Percentiles rank a stretch among this genome's conserved stretches.
phyloP scores from a whole-genome alignment of 2,888 invertebrate species.

The Plagodis dolabraria region DNA sequence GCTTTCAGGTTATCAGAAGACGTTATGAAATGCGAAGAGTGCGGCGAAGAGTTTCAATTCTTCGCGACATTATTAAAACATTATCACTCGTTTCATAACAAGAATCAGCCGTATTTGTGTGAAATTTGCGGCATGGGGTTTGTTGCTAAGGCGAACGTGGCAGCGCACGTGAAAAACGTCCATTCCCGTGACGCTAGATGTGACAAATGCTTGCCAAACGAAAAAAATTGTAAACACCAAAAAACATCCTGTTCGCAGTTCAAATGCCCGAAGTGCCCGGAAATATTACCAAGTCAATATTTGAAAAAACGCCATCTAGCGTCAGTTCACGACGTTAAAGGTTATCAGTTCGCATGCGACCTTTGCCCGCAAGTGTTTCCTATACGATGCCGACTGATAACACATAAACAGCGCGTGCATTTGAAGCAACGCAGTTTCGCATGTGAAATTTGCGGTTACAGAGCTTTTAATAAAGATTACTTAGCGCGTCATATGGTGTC shows the following conservation, averaged over 20 bases:
- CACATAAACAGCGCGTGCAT: slow-evolving; percentile 66
- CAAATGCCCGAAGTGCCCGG: slow-evolving; percentile 67
- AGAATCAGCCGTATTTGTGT: slow-evolving; percentile 52
- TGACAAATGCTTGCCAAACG: slow-evolving; percentile 42
- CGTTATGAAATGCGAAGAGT: slow-evolving; percentile 55
- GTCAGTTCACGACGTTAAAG: slow-evolving; percentile 63
- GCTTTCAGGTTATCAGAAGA: slow-evolving; percentile 56
- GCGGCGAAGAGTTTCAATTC: slow-evolving; percentile 55
- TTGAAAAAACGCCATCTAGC: slow-evolving; percentile 66
- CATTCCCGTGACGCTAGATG: slow-evolving; percentile 50
- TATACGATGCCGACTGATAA: slow-evolving; percentile 53
- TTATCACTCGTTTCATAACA: slow-evolving; percentile 55
- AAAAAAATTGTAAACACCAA: slow-evolving; percentile 9
- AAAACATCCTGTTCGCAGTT: slow-evolving; percentile 12
- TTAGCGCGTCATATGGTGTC: slow-evolving; percentile 82
- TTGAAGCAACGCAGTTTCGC: slow-evolving; percentile 61
- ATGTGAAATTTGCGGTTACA: slow-evolving; percentile 70
- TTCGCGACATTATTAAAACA: slow-evolving; percentile 59
- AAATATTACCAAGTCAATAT: slow-evolving; percentile 57
- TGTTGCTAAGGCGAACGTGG: slow-evolving; percentile 54
- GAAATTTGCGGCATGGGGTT: slow-evolving; percentile 70
- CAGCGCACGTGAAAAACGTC: slow-evolving; percentile 56
- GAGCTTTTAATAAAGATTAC: slow-evolving; percentile 69
- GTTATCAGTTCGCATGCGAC: slow-evolving; percentile 63
- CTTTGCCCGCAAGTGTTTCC: slow-evolving; percentile 61